phyloP scores from a whole-genome alignment of 1,140 invertebrate species.

The Drosophila punjabiensis region DNA sequence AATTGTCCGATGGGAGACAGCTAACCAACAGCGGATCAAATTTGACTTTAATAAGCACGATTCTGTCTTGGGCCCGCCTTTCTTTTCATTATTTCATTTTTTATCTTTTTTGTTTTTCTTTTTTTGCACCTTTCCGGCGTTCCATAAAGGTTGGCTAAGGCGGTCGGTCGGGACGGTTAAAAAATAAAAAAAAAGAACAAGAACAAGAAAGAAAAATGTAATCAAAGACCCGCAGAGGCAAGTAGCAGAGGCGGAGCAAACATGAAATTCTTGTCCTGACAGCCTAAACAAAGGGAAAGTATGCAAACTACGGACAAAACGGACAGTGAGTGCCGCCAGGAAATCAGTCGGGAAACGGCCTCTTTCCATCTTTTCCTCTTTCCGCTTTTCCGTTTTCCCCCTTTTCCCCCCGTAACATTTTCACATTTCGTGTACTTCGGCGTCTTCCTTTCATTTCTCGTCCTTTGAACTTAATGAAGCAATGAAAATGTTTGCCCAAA shows the following conservation, averaged over 20 bases:
- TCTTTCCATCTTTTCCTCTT: neutral
- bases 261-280: constrained; percentile 59
- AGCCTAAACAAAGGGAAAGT: constrained; percentile 58
- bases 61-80: neutral
- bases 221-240: constrained; percentile 18
- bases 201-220: constrained; percentile 23
- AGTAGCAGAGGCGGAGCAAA: constrained; percentile 11
- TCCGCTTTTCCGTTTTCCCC: neutral
- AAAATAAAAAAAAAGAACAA: neutral
- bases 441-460: constrained; percentile 5
- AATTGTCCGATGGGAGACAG: constrained; percentile 20
- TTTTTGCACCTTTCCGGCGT: constrained; percentile 12
- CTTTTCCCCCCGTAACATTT: constrained; percentile 2
- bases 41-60: constrained; percentile 39
- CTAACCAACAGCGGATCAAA: constrained; percentile 19
- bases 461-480: constrained; percentile 44
- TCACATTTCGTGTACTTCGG: neutral
- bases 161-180: constrained; percentile 7
- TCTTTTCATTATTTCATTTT: neutral
- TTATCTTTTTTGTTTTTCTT: neutral
- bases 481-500: constrained; percentile 35
- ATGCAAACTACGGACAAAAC: constrained; percentile 50
- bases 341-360: constrained; percentile 17
- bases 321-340: constrained; percentile 8
- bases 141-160: constrained; percentile 16